These are phyloP conservation scores for Narcine bancroftii DNA, from an alignment of 2,113 vertebrate species.

Conservation along the genomic window DNA sequence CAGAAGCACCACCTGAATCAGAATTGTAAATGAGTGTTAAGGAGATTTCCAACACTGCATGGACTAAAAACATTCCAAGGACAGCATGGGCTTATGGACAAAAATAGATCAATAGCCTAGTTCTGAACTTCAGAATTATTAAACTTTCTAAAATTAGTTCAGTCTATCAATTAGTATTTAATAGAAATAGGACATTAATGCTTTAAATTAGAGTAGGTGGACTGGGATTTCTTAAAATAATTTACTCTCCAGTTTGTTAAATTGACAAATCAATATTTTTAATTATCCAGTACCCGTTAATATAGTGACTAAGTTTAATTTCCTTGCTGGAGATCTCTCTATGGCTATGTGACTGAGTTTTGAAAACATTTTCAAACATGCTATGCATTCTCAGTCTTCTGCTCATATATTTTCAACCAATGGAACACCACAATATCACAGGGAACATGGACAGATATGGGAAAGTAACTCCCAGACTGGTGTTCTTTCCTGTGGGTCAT, in stretches of 20 bases:
- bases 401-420: background rate
- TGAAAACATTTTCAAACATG: background rate
- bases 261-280: background rate
- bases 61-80: background rate
- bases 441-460: background rate
- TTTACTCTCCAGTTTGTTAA: background rate
- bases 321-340: background rate
- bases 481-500: background rate
- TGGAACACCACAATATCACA: background rate
- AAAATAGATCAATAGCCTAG: background rate
- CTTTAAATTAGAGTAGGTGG: conserved; percentile 13
- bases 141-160: conserved; percentile 11
- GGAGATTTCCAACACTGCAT: background rate
- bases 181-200: background rate
- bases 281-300: background rate
- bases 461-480: background rate
- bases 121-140: background rate
- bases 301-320: background rate
- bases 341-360: too few relatives aligned
- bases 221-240: background rate
- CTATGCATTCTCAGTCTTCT: background rate
- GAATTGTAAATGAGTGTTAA: background rate
- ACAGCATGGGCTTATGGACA: background rate
- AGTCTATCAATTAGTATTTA: background rate
- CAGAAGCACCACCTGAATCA: too few relatives aligned